Conservation (phyloP, 2,797 vertebrate genomes). For the Melopsittacus undulatus region DNA sequence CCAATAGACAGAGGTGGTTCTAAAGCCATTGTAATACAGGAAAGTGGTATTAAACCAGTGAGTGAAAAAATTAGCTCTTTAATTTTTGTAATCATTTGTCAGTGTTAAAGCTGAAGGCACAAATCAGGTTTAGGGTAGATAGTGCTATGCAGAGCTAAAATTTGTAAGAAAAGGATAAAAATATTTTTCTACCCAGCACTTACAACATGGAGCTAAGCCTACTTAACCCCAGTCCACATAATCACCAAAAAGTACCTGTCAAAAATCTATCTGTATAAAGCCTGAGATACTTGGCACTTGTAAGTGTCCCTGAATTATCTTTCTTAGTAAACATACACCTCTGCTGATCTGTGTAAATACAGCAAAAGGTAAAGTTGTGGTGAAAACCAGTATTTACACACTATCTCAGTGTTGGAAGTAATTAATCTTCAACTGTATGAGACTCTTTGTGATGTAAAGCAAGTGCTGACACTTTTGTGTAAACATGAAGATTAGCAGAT, state of each 20-base stretch:
- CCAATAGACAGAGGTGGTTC: neutral
- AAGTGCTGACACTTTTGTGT: constrained; percentile 77
- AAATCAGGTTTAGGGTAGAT: neutral
- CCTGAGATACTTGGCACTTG: constrained; percentile 27
- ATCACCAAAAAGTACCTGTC: constrained; percentile 10
- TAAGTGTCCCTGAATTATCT: constrained; percentile 22
- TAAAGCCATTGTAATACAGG: neutral
- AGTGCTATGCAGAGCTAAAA: constrained; percentile 1
- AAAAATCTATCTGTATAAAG: neutral
- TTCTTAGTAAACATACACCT: constrained; percentile 42
- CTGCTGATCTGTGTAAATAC: constrained; percentile 59
- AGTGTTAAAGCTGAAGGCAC: constrained; percentile 11
- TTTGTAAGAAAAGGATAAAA: neutral
- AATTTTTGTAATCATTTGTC: constrained; percentile 4
- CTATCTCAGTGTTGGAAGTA: constrained; percentile 74
- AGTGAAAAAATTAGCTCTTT: neutral
- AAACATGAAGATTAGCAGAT: constrained; percentile 82
- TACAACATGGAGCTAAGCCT: neutral
- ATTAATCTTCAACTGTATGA: constrained; percentile 72
- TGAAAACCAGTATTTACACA: constrained; percentile 69
- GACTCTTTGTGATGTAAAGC: constrained; percentile 77
- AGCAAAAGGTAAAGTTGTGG: constrained; percentile 55
- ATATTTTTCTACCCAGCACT: neutral
- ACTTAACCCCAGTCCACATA: neutral
- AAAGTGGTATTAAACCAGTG: neutral